A percentile compares a stretch with the other conserved stretches of the same genome.
Conservation (phyloP, 1,140 invertebrate species). For the Bombus polaris region DNA sequence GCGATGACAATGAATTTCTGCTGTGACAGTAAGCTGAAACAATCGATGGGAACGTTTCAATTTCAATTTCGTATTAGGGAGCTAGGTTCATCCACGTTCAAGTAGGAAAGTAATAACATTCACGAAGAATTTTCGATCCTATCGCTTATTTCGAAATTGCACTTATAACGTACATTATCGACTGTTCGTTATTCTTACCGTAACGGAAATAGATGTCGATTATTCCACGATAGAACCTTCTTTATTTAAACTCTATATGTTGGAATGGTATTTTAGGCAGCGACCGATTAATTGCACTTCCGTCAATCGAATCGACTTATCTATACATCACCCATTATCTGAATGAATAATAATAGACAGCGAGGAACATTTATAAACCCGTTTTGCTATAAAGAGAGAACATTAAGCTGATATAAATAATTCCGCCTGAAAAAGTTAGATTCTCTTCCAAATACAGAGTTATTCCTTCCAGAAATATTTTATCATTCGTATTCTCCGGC, state of each 20-base stretch:
- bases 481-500: background rate
- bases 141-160: background rate
- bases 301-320: background rate
- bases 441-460: background rate
- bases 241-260: background rate
- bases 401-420: too few relatives aligned
- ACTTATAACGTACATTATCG: too few relatives aligned
- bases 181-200: background rate
- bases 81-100: background rate
- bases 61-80: background rate
- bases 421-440: too few relatives aligned
- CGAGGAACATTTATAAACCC: background rate
- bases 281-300: background rate
- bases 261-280: background rate
- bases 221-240: too few relatives aligned
- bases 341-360: background rate
- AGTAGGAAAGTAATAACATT: background rate
- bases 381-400: too few relatives aligned
- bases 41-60: conserved; percentile 43
- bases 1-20: conserved; percentile 88
- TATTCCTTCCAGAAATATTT: background rate
- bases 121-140: background rate
- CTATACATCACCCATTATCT: background rate
- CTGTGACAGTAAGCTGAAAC: conserved; percentile 91
- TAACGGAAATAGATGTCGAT: background rate